These are phyloP conservation scores for Orchesella flavescens DNA, from an alignment of 2,888 invertebrate genomes.

Conservation along the genomic window DNA sequence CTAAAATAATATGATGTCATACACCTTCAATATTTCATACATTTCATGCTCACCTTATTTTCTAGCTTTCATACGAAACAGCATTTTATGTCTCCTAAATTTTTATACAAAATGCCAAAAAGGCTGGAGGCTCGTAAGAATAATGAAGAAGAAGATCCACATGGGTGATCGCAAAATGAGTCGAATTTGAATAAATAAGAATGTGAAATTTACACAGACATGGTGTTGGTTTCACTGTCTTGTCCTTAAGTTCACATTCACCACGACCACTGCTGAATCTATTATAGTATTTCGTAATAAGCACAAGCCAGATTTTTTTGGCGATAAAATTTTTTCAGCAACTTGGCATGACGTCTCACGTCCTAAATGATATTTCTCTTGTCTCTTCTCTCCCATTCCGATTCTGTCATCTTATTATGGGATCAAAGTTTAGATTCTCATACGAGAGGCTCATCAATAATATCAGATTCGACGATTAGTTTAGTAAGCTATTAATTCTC, in stretches of 20 bases:
- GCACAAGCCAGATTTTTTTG: background rate
- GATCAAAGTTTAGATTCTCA: background rate
- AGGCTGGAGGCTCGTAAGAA: background rate
- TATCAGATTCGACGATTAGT: background rate
- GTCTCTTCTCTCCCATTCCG: too few species aligned
- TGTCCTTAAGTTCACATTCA: too few species aligned
- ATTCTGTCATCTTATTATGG: too few species aligned
- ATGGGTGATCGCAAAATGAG: slow-evolving; percentile 7
- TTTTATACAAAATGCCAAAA: slow-evolving; percentile 1
- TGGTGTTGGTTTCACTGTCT: background rate
- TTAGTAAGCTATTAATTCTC: background rate
- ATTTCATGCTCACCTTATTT: background rate
- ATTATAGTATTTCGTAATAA: background rate
- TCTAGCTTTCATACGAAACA: background rate
- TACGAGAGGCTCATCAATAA: background rate
- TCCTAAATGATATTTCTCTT: background rate
- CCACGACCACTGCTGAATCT: background rate
- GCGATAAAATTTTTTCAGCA: slow-evolving; percentile 2
- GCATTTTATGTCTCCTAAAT: background rate
- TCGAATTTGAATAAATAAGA: background rate
- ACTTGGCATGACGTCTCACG: slow-evolving; percentile 25
- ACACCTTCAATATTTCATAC: background rate
- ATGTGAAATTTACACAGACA: background rate
- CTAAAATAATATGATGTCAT: slow-evolving; percentile 1
- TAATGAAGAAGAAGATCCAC: background rate